phyloP scores from a whole-genome alignment of 53 echinoderm and acorn worm genomes.

The Hippasteria phrygiana region DNA sequence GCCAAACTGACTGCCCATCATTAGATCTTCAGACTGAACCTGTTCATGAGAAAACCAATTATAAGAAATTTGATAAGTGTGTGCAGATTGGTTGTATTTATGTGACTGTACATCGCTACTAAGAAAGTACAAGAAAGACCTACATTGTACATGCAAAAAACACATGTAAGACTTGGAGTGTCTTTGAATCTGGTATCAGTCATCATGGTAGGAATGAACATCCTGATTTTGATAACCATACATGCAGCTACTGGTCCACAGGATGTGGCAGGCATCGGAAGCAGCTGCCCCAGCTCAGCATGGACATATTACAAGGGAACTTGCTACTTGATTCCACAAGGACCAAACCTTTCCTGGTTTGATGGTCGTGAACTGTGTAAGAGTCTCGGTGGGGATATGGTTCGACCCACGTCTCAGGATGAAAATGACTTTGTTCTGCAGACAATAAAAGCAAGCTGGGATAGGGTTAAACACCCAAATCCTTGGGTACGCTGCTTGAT shows the following conservation, averaged over 20 bases:
- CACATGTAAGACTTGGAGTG: too few species aligned
- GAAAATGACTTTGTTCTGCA: constrained; percentile 22
- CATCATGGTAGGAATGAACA: neutral
- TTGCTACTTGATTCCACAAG: neutral
- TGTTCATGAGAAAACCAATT: too few species aligned
- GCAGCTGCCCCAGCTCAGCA: neutral
- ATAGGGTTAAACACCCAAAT: neutral
- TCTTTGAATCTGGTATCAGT: neutral
- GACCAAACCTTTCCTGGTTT: neutral
- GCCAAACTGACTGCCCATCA: too few species aligned
- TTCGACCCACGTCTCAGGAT: neutral
- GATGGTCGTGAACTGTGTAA: neutral
- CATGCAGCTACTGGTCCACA: neutral
- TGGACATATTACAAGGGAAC: constrained; percentile 11
- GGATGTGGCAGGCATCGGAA: neutral
- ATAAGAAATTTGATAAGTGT: too few species aligned
- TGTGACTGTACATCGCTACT: too few species aligned
- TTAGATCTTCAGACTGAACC: too few species aligned
- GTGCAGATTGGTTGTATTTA: too few species aligned
- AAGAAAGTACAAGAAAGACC: too few species aligned
- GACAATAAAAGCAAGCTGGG: neutral
- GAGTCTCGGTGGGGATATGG: constrained; percentile 2
- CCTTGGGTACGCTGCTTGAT: neutral
- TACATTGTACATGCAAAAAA: too few species aligned
- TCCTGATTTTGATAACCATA: neutral